phyloP scores from a whole-genome alignment of 2,797 vertebrate genomes.

The Apodemus agrarius region DNA sequence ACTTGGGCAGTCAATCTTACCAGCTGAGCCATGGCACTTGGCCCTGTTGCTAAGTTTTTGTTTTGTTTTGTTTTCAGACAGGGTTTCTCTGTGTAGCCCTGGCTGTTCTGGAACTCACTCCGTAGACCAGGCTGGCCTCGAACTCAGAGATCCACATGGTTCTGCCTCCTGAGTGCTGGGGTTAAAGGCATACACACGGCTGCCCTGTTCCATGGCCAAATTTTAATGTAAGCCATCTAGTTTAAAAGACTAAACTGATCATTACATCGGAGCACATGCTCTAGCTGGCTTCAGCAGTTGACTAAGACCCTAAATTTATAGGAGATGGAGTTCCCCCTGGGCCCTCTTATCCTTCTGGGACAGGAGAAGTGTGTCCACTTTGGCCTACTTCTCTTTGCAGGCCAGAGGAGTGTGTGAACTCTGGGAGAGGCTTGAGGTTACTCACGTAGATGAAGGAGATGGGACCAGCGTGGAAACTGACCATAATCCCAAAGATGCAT shows the following conservation, averaged over 20 bases:
- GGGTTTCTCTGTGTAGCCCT: background rate
- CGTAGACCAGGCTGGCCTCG: background rate
- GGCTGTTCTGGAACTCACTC: background rate
- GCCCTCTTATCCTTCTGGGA: background rate
- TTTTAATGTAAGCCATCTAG: background rate
- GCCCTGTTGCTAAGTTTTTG: background rate
- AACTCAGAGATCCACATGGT: background rate
- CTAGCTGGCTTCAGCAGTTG: background rate
- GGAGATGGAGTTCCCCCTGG: background rate
- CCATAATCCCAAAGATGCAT: slow-evolving; percentile 77
- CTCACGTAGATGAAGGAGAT: slow-evolving; percentile 84
- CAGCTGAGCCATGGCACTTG: background rate
- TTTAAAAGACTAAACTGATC: slow-evolving; percentile 12
- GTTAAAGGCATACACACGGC: background rate
- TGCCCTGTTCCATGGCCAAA: background rate
- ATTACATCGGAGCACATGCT: background rate
- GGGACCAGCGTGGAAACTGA: slow-evolving; percentile 79
- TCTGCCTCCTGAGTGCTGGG: background rate
- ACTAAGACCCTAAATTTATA: background rate
- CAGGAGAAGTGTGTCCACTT: background rate
- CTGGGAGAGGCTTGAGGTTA: slow-evolving; percentile 49
- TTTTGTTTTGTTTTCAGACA: background rate
- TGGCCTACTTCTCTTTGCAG: background rate
- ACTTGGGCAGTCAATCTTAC: too few species aligned
- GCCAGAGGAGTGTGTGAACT: background rate